These are phyloP conservation scores for Lycocerus yunnanus DNA, from an alignment of 2,888 invertebrate species.

Conservation along the genomic window DNA sequence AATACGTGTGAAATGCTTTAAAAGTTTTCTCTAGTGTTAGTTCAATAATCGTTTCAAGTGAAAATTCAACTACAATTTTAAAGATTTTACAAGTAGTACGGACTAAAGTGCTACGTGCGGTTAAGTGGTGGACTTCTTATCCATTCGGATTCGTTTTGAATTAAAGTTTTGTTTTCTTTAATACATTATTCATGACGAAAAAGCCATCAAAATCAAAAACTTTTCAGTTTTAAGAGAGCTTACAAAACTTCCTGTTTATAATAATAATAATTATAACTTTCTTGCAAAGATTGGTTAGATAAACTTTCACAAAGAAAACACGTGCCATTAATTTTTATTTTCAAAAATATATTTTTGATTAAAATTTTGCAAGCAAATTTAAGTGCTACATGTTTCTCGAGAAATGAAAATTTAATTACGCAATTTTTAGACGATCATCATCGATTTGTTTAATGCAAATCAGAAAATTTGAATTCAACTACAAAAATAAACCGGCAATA, in stretches of 20 bases:
- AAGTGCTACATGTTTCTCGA: not conserved
- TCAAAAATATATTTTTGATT: not conserved
- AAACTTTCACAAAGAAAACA: not conserved
- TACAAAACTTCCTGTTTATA: not conserved
- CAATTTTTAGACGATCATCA: not conserved
- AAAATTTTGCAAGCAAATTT: not conserved
- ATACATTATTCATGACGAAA: not conserved
- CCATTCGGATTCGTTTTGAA: not conserved
- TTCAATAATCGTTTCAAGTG: not conserved
- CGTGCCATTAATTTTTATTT: not conserved
- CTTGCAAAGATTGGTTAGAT: not conserved
- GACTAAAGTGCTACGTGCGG: not conserved
- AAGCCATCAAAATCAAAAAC: not conserved
- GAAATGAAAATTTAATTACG: not conserved
- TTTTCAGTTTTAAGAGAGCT: not conserved
- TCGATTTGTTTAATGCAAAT: not conserved
- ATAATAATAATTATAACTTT: not conserved
- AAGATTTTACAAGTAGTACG: not conserved
- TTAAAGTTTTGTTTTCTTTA: not conserved
- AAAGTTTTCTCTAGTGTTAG: not conserved
- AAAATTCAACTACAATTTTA: not conserved
- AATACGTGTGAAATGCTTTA: not conserved
- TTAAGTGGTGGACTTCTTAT: not conserved
- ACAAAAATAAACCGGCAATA: not conserved
- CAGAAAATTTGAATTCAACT: not conserved